phyloP scores from a whole-genome alignment of 2,888 invertebrate genomes.

The Standfussiana lucernea region DNA sequence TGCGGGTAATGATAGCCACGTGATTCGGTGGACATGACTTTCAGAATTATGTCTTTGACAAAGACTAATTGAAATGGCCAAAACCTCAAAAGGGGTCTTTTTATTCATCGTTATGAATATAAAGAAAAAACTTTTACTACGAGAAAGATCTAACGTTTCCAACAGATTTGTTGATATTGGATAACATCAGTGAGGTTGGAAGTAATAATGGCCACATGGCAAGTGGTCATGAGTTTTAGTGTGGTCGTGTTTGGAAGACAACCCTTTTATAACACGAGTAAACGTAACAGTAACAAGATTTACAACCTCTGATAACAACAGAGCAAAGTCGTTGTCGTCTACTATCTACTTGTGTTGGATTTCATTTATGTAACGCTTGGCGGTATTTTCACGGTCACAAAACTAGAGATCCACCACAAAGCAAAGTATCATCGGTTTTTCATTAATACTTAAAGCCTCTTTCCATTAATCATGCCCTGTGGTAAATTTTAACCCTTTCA shows the following conservation, averaged over 20 bases:
- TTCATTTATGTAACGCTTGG: not conserved
- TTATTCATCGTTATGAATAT: not conserved
- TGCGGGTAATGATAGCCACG: conserved; percentile 41
- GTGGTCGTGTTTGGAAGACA: not conserved
- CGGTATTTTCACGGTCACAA: not conserved
- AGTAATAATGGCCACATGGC: not conserved
- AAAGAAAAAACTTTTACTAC: not conserved
- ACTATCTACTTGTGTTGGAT: not conserved
- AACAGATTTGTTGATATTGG: not conserved
- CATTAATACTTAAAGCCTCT: not conserved
- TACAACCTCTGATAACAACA: not conserved
- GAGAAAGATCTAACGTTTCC: not conserved
- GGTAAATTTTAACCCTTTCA: not conserved
- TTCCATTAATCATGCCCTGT: conserved; percentile 5
- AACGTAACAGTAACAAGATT: not conserved
- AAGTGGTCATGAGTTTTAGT: not conserved
- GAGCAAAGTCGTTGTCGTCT: not conserved
- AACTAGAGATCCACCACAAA: not conserved
- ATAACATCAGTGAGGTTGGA: not conserved
- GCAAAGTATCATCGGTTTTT: conserved; percentile 6
- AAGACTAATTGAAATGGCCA: not conserved
- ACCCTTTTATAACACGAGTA: not conserved
- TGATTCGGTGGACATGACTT: conserved; percentile 50
- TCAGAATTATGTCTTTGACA: conserved; percentile 19
- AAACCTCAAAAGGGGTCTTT: not conserved